These are phyloP conservation scores for Tetramorium bicarinatum DNA, from an alignment of 2,888 invertebrate genomes.

Conservation along the genomic window DNA sequence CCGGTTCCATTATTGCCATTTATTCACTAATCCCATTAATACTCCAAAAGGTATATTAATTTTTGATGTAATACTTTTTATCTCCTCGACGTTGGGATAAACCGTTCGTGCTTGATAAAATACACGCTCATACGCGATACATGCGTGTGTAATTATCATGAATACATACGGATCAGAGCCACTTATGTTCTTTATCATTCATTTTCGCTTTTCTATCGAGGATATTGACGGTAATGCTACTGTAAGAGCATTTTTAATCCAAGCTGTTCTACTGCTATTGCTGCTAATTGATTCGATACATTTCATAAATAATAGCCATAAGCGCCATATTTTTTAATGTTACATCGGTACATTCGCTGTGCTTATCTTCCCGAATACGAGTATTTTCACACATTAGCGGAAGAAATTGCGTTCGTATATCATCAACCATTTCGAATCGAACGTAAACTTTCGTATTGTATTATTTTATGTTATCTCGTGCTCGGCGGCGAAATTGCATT, in stretches of 20 bases:
- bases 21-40: conserved; percentile 43
- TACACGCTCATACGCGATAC: neutral
- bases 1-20: conserved; percentile 49
- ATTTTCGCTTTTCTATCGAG: neutral
- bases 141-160: conserved; percentile 26
- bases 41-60: conserved; percentile 49
- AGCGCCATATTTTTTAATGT: neutral
- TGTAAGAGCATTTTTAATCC: conserved; percentile 20
- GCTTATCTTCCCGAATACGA: conserved; percentile 3
- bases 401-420: conserved; percentile 11
- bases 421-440: conserved; percentile 6
- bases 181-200: conserved; percentile 18
- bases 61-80: conserved; percentile 41
- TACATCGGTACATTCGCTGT: neutral
- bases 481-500: conserved; percentile 26
- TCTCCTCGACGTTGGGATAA: conserved; percentile 15
- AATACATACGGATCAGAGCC: neutral
- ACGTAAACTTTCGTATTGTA: conserved; percentile 45
- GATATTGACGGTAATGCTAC: neutral
- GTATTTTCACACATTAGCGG: conserved; percentile 28
- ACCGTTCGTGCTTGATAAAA: conserved; percentile 26
- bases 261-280: neutral
- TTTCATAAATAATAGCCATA: conserved; percentile 16
- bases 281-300: conserved; percentile 25
- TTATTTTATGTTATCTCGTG: conserved; percentile 23